Conservation (phyloP, 2,888 invertebrate genomes). For the Abrostola triplasia region DNA sequence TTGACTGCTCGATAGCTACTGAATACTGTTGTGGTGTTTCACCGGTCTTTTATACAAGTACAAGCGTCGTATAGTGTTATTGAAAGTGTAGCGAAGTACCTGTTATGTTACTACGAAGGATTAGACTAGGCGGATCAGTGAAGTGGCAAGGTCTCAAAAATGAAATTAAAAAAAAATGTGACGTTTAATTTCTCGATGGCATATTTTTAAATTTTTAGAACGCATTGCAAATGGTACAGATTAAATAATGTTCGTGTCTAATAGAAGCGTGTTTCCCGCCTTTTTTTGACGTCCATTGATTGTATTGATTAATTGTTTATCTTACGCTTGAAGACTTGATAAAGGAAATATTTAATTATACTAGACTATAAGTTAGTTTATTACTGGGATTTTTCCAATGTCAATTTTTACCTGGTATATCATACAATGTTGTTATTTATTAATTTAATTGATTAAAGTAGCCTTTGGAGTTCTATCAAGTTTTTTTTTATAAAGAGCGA, state of each 20-base stretch:
- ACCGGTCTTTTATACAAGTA: constrained; percentile 78
- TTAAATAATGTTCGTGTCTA: background rate
- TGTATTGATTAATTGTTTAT: no score
- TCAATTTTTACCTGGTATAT: no score
- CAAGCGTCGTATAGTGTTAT: constrained; percentile 65
- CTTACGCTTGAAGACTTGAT: no score
- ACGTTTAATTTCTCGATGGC: constrained; percentile 15
- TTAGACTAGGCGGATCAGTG: constrained; percentile 53
- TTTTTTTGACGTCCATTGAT: background rate
- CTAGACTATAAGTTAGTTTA: no score
- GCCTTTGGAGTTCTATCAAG: no score
- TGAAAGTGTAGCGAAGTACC: constrained; percentile 72
- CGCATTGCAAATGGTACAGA: background rate
- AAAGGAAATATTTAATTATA: no score
- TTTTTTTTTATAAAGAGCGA: no score
- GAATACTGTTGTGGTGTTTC: constrained; percentile 72
- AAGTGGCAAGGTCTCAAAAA: constrained; percentile 55
- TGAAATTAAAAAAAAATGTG: constrained; percentile 22
- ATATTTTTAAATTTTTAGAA: constrained; percentile 2
- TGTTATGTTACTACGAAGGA: constrained; percentile 51
- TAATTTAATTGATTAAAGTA: no score
- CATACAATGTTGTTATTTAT: no score
- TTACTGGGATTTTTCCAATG: no score
- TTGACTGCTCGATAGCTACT: constrained; percentile 87
- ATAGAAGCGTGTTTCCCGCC: constrained; percentile 1